phyloP scores from a whole-genome alignment of 2,797 vertebrate genomes.

The Emydoidea blandingii region DNA sequence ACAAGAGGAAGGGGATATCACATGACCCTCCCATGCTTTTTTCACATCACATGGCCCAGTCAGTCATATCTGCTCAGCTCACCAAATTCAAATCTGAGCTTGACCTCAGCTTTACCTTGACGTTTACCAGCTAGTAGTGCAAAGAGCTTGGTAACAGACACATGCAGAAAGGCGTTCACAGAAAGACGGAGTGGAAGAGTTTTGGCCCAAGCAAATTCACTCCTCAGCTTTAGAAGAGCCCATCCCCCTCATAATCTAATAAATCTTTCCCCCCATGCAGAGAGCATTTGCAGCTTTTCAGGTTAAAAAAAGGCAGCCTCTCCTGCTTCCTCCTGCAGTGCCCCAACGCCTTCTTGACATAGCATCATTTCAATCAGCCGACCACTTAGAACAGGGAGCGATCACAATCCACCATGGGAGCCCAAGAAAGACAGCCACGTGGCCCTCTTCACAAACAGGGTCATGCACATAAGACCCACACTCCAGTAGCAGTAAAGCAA shows the following conservation, averaged over 20 bases:
- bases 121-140: background rate
- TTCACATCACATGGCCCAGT: constrained; percentile 57
- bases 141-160: rapidly evolving
- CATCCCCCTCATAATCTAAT: background rate
- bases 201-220: background rate
- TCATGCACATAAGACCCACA: background rate
- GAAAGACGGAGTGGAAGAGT: too few relatives aligned
- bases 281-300: constrained; percentile 68
- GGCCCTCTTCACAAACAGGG: background rate
- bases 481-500: background rate
- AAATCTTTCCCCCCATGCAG: constrained; percentile 45
- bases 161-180: background rate
- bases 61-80: constrained; percentile 27
- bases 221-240: constrained; percentile 25
- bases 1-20: constrained; percentile 39
- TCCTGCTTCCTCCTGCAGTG: background rate
- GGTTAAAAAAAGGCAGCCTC: constrained; percentile 30
- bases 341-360: background rate
- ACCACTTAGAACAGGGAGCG: background rate
- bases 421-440: background rate
- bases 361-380: background rate
- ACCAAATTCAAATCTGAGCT: constrained; percentile 65
- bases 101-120: constrained; percentile 70
- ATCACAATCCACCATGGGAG: background rate
- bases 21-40: constrained; percentile 6